Evolutionary conservation across 2,113 vertebrate species (phyloP).

Genomic region (Misgurnus anguillicaudatus): DNA sequence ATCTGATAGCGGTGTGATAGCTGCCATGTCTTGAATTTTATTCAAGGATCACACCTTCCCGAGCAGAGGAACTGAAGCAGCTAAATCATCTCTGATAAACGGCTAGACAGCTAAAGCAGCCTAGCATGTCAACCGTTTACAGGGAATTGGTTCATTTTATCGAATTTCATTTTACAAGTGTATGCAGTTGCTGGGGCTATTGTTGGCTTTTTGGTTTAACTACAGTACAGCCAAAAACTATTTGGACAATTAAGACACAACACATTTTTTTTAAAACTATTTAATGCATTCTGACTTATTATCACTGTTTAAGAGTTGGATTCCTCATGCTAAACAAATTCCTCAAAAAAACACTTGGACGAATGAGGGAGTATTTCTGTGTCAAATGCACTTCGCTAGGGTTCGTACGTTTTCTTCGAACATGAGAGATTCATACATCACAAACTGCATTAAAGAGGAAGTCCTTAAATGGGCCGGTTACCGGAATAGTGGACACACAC

Average conservation of each 20-base stretch:
- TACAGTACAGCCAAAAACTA: neutral
- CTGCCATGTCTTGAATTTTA: slow-evolving; percentile 42
- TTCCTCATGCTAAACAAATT: too few relatives aligned
- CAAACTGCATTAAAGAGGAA: too few relatives aligned
- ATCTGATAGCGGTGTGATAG: slow-evolving; percentile 39
- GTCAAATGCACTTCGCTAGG: too few relatives aligned
- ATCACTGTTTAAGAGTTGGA: too few relatives aligned
- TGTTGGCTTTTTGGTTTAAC: neutral
- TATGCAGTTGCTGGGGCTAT: neutral
- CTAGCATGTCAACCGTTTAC: slow-evolving; percentile 26
- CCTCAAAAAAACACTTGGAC: too few relatives aligned
- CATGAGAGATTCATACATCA: too few relatives aligned
- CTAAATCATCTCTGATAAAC: slow-evolving; percentile 43
- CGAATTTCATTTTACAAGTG: neutral
- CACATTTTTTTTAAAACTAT: too few relatives aligned
- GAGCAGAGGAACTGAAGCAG: slow-evolving; percentile 21
- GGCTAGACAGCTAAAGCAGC: slow-evolving; percentile 23
- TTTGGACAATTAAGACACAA: neutral
- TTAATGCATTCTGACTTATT: too few relatives aligned
- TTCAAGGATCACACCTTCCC: slow-evolving; percentile 33
- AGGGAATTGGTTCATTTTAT: slow-evolving; percentile 2
- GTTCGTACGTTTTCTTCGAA: too few relatives aligned
- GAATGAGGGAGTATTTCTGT: too few relatives aligned
- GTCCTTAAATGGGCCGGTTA: too few relatives aligned
- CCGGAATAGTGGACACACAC: too few relatives aligned